Evolutionary conservation across 2,113 vertebrate species (phyloP).

Genomic region (Hippocampus guttulatus): DNA sequence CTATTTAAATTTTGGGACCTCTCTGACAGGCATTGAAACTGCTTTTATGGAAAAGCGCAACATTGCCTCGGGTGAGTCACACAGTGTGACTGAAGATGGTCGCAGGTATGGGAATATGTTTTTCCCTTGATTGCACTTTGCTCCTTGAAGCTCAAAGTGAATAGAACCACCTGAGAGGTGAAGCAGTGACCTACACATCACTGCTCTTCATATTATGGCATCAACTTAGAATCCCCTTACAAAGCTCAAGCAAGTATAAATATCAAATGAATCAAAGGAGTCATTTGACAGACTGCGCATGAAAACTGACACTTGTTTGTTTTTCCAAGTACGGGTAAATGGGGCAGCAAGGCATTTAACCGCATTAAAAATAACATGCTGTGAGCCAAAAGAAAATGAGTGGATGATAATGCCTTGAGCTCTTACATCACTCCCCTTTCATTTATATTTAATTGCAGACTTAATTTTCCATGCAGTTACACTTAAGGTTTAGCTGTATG

Average conservation of each 20-base stretch:
- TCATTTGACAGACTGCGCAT: conserved; percentile 10
- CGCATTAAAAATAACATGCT: conserved; percentile 40
- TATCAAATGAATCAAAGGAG: conserved; percentile 7
- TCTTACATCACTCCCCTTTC: conserved; percentile 35
- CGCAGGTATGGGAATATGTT: conserved; percentile 48
- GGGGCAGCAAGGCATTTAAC: conserved; percentile 23
- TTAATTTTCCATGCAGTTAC: conserved; percentile 45
- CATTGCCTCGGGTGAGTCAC: conserved; percentile 57
- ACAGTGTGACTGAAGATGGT: conserved; percentile 65
- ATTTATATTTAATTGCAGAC: conserved; percentile 56
- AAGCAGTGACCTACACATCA: conserved; percentile 50
- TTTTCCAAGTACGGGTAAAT: conserved; percentile 27
- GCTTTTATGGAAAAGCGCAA: conserved; percentile 2
- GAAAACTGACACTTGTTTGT: conserved; percentile 1
- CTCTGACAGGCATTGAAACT: too few species aligned
- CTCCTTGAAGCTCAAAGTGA: conserved; percentile 50
- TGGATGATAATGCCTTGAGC: conserved; percentile 41
- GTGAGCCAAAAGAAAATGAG: conserved; percentile 27
- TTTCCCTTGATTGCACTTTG: conserved; percentile 64
- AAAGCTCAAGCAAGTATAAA: conserved; percentile 53
- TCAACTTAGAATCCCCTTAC: conserved; percentile 54
- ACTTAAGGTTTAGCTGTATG: conserved; percentile 52
- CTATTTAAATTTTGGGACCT: too few species aligned
- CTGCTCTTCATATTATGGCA: conserved; percentile 54
- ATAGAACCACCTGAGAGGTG: conserved; percentile 58